Conservation (phyloP, 2,113 vertebrate genomes). For the Crotophaga sulcirostris region DNA sequence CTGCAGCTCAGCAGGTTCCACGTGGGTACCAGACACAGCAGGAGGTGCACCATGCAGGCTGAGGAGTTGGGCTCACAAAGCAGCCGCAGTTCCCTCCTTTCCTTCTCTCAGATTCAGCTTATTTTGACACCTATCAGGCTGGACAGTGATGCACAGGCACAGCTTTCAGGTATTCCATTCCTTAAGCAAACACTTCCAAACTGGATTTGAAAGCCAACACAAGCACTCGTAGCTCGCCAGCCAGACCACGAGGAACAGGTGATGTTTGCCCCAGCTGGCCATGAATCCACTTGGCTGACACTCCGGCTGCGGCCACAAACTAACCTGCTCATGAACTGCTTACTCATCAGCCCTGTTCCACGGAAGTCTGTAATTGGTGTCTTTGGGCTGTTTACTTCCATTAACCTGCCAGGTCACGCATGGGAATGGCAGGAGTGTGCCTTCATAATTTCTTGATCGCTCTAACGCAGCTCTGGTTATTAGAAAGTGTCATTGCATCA, state of each 20-base stretch:
- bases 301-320: slow-evolving; percentile 18
- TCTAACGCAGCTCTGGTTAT: slow-evolving; percentile 49
- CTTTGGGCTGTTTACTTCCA: slow-evolving; percentile 51
- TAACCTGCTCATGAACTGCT: slow-evolving; percentile 34
- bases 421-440: slow-evolving; percentile 46
- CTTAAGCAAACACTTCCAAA: neutral
- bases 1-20: neutral
- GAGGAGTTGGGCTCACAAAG: fast-evolving
- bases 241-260: neutral
- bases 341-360: slow-evolving; percentile 47
- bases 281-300: neutral
- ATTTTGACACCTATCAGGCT: neutral
- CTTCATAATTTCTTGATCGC: slow-evolving; percentile 34
- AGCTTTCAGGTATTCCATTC: neutral
- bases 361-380: slow-evolving; percentile 48
- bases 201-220: neutral
- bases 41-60: neutral
- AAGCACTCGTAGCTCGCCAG: neutral
- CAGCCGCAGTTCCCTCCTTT: neutral
- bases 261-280: neutral
- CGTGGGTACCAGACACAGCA: neutral
- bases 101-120: neutral
- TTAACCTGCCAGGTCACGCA: slow-evolving; percentile 34
- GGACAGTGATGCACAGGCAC: neutral
- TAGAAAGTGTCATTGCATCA: slow-evolving; percentile 58